These are phyloP conservation scores for Suillia variegata DNA, from an alignment of 2,888 invertebrate genomes.

Conservation along the genomic window DNA sequence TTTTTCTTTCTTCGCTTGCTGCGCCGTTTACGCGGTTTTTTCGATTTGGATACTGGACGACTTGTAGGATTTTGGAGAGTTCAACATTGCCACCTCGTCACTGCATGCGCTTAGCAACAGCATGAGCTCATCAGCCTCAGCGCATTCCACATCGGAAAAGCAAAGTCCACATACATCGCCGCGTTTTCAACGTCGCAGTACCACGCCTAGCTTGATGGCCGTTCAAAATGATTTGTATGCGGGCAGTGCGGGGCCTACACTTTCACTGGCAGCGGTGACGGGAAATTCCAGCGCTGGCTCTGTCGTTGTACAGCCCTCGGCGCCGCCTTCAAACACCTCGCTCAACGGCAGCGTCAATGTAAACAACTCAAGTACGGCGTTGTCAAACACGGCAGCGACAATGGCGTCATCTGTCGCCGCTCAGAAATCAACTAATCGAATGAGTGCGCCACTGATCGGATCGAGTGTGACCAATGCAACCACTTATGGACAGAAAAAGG, in stretches of 20 bases:
- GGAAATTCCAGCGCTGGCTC: conserved; percentile 37
- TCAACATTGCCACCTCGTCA: conserved; percentile 70
- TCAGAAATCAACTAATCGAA: conserved; percentile 57
- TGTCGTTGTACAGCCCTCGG: conserved; percentile 44
- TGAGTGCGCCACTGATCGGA: conserved; percentile 59
- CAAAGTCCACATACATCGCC: conserved; percentile 68
- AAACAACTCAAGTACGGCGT: conserved; percentile 26
- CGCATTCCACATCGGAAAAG: conserved; percentile 56
- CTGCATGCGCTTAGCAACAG: conserved; percentile 65
- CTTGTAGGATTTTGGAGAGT: conserved; percentile 66
- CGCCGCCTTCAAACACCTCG: conserved; percentile 50
- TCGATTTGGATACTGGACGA: conserved; percentile 6
- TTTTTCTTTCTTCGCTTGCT: conserved; percentile 14
- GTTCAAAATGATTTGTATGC: conserved; percentile 59
- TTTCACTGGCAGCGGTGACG: conserved; percentile 48
- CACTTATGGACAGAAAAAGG: conserved; percentile 40
- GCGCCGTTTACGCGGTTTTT: background rate
- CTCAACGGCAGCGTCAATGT: conserved; percentile 8
- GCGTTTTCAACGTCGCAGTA: conserved; percentile 62
- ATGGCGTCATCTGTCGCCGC: conserved; percentile 26
- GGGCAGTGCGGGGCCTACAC: conserved; percentile 45
- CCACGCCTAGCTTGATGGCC: conserved; percentile 59
- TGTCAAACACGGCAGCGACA: conserved; percentile 21
- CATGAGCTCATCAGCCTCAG: conserved; percentile 46
- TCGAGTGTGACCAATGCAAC: conserved; percentile 41